phyloP scores from a whole-genome alignment of 1,140 invertebrate species.

The Zaprionus tsacasi region DNA sequence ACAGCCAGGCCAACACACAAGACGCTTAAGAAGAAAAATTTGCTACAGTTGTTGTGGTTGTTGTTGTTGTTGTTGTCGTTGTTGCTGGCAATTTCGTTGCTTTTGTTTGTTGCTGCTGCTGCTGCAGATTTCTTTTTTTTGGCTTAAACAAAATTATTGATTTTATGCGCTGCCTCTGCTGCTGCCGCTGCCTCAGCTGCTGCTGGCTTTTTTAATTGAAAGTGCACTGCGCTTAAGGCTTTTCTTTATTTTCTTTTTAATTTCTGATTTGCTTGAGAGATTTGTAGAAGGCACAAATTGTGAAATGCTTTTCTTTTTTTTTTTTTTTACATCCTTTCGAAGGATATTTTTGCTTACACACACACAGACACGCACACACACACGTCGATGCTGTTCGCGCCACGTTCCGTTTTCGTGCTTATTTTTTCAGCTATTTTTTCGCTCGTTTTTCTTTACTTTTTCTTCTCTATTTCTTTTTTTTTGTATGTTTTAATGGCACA shows the following conservation, averaged over 20 bases:
- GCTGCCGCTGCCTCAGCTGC: constrained; percentile 28
- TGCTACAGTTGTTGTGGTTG: constrained; percentile 21
- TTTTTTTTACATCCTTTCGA: constrained; percentile 75
- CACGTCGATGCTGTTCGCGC: constrained; percentile 22
- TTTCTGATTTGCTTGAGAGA: constrained; percentile 7
- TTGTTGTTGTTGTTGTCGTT: constrained; percentile 20
- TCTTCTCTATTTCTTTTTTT: constrained; percentile 11
- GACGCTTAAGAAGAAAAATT: constrained; percentile 26
- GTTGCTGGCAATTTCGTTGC: constrained; percentile 57
- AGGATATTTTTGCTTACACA: constrained; percentile 59
- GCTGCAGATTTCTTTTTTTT: constrained; percentile 61
- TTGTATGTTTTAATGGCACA: constrained; percentile 16
- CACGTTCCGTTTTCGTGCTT: constrained; percentile 17
- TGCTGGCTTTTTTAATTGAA: constrained; percentile 45
- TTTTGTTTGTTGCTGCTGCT: constrained; percentile 34
- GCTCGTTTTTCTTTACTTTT: constrained; percentile 1
- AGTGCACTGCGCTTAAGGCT: constrained; percentile 42
- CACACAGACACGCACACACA: constrained; percentile 8
- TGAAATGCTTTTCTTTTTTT: constrained; percentile 79
- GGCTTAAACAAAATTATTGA: constrained; percentile 79
- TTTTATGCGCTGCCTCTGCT: constrained; percentile 67
- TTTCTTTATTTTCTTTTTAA: constrained; percentile 6
- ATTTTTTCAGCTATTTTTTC: constrained; percentile 4
- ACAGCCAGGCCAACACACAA: constrained; percentile 39
- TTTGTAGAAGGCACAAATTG: constrained; percentile 70